Conservation (phyloP, 1,140 invertebrate species). For the Sminthurides bifidus region DNA sequence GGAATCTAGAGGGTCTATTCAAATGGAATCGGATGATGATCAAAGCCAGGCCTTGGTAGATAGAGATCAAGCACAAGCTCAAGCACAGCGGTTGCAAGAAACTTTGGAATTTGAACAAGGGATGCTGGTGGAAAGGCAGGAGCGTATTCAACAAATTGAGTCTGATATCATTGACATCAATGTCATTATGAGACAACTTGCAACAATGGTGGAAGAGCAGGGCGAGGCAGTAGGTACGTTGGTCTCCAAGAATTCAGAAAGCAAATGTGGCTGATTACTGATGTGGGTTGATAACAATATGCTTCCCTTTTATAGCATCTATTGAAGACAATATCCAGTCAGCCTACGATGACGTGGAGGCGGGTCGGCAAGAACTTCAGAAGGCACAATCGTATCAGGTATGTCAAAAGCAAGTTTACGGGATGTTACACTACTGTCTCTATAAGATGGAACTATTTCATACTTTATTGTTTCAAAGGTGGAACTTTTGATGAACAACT, state of each 20-base stretch:
- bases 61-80: constrained; percentile 25
- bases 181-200: constrained; percentile 81
- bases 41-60: constrained; percentile 24
- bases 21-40: constrained; percentile 19
- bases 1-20: constrained; percentile 9
- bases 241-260: constrained; percentile 4
- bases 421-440: background rate
- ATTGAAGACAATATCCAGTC: constrained; percentile 79
- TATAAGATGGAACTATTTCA: no score
- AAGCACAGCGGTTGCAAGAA: constrained; percentile 40
- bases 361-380: constrained; percentile 58
- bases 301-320: constrained; percentile 50
- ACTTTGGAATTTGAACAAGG: constrained; percentile 62
- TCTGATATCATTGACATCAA: constrained; percentile 79
- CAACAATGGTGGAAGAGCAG: constrained; percentile 65
- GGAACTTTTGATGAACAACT: background rate
- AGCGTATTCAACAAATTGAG: constrained; percentile 61
- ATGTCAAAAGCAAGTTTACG: background rate
- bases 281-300: background rate
- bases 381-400: constrained; percentile 66
- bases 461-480: background rate
- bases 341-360: constrained; percentile 61
- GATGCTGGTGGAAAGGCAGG: constrained; percentile 58
- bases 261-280: background rate
- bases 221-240: constrained; percentile 61